Evolutionary conservation across 2,888 invertebrate species (phyloP), one percentile per base, ranked within the genome.

Genomic region (Prosopocoilus inquinatus): DNA sequence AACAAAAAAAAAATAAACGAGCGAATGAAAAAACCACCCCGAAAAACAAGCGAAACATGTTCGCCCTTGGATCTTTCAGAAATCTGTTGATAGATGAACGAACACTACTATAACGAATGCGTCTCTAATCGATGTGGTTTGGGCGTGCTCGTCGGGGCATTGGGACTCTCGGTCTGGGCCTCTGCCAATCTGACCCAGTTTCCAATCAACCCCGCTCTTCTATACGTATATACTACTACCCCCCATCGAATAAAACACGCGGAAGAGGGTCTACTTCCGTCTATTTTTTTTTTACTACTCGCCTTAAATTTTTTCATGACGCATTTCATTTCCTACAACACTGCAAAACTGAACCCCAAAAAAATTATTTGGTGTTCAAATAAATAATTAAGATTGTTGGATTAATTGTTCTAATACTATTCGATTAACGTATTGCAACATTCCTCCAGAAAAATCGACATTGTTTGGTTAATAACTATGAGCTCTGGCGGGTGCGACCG

Each of bases 101-200:
- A 15, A 16, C 9, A 16, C 16, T 38, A n/a, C n/a, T 8, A 15
- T 13, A 15, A 41, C 41, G 41, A 41, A 15, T 13, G 15, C 41
- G 41, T 9, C 41, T 55, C 52, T 53, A 59, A 61, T 61, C 61
- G 61, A 61, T 61, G 57, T 54, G 59, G 50, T 53, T 57, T 57
- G 61, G 59, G 61, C 61, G 61, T 61, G 57, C 57, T 38, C 50
- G 33, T 11, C 43, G 39, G 41, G 20, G 50, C 36, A 41, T 50
- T 50, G 50, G 43, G 39, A 32, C 32, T 39, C 39, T 39, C 41
- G 41, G 43, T 50, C 50, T 50, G 50, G 50, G 50, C 20, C 47
- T 47, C 36, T 28, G 36, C 35, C 50, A 50, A 50, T 50, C 50
- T 50, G 50, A 50, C 50, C 50, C 50, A 50, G 41, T 50, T 50